phyloP scores from a whole-genome alignment of 53 echinoderm and acorn worm genomes.

The Holothuria scabra region DNA sequence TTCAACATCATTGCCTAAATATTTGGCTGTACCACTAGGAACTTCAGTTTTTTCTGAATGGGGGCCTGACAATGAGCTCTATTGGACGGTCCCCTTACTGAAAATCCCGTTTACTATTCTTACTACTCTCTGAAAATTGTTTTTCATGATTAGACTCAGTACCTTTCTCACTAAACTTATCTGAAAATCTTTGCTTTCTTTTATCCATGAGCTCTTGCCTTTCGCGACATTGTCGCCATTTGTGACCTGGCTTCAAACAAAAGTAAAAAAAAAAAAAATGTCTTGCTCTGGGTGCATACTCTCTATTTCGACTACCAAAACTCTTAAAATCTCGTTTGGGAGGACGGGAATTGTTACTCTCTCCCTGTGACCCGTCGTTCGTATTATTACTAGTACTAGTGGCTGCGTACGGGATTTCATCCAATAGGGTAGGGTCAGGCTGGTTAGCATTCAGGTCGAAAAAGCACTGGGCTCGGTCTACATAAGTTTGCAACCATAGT shows the following conservation, averaged over 20 bases:
- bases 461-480: slow-evolving; percentile 3
- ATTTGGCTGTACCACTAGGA: not conserved
- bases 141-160: no score
- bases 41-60: no score
- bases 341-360: not conserved
- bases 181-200: not conserved
- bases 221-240: slow-evolving; percentile 17
- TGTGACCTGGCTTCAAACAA: no score
- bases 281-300: not conserved
- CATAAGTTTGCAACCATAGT: slow-evolving; percentile 10
- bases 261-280: not conserved
- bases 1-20: not conserved
- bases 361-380: no score
- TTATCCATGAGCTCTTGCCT: not conserved
- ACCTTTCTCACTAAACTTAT: not conserved
- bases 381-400: not conserved
- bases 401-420: not conserved
- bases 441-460: not conserved
- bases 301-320: not conserved
- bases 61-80: slow-evolving; percentile 10
- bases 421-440: not conserved
- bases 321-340: not conserved
- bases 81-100: slow-evolving; percentile 5
- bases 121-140: no score
- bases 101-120: not conserved